phyloP scores from a whole-genome alignment of 2,797 vertebrate genomes.

The Natrix natrix region DNA sequence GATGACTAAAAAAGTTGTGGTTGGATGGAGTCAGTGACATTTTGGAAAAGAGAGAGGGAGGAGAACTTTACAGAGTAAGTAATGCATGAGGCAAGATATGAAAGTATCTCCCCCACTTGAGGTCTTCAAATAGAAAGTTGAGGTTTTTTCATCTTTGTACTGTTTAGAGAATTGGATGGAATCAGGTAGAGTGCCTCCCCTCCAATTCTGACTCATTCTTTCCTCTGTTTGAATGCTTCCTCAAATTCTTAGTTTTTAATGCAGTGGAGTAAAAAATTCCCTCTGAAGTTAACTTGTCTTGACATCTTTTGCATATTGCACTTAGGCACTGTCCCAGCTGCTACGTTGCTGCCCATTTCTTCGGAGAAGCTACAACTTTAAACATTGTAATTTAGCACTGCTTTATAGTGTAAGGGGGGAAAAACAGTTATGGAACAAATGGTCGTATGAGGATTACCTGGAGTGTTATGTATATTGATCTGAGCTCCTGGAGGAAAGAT shows the following conservation, averaged over 20 bases:
- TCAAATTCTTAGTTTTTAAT: background rate
- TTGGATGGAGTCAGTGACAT: background rate
- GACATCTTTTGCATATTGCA: background rate
- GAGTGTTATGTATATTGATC: background rate
- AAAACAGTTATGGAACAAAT: background rate
- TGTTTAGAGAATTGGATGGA: background rate
- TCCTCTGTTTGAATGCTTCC: background rate
- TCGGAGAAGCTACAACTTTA: constrained; percentile 11
- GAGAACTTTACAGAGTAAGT: background rate
- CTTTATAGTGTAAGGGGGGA: constrained; percentile 1
- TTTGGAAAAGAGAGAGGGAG: background rate
- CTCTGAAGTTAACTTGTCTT: background rate
- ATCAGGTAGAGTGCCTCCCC: background rate
- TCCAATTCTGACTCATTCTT: background rate
- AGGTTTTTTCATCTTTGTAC: background rate
- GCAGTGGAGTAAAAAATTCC: background rate
- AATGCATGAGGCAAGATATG: background rate
- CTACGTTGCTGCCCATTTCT: background rate
- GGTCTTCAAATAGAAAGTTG: background rate
- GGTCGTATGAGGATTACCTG: background rate
- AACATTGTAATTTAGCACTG: constrained; percentile 5
- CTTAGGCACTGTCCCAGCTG: background rate
- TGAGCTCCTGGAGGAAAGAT: background rate
- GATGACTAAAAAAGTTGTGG: background rate
- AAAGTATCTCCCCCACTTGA: background rate